Conservation (phyloP, 2,888 invertebrate species). For the Lasioglossum marginatum region DNA sequence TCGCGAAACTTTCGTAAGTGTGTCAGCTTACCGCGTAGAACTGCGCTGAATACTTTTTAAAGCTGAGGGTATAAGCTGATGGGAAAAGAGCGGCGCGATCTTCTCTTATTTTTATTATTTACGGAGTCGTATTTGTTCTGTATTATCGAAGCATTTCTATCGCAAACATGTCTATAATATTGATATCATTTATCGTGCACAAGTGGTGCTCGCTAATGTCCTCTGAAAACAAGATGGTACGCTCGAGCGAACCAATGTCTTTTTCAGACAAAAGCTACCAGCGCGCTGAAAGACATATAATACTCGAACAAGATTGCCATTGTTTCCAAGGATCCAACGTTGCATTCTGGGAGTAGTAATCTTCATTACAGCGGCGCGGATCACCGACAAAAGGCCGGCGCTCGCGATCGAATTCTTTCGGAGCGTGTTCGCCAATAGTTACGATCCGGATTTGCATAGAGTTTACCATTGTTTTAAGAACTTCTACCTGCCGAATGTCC, state of each 20-base stretch:
- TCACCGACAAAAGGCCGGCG: background rate
- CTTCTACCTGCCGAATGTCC: background rate
- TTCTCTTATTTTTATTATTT: background rate
- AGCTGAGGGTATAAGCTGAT: background rate
- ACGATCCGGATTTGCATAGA: background rate
- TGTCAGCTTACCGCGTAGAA: background rate
- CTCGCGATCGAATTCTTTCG: conserved; percentile 2
- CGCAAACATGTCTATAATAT: too few relatives aligned
- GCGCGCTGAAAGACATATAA: background rate
- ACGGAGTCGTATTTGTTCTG: background rate
- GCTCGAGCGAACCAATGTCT: background rate
- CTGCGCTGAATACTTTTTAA: background rate
- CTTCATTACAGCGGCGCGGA: background rate
- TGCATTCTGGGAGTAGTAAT: background rate
- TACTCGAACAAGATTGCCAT: background rate
- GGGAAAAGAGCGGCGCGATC: background rate
- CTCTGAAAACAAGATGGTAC: background rate
- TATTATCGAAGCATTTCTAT: background rate
- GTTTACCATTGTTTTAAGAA: conserved; percentile 14
- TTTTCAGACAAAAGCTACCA: background rate
- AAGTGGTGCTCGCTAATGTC: background rate
- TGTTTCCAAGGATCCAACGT: background rate
- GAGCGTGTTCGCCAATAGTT: background rate
- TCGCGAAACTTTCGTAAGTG: background rate
- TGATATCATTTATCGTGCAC: background rate